phyloP scores from a whole-genome alignment of 2,888 invertebrate species.

The Cepaea hortensis region DNA sequence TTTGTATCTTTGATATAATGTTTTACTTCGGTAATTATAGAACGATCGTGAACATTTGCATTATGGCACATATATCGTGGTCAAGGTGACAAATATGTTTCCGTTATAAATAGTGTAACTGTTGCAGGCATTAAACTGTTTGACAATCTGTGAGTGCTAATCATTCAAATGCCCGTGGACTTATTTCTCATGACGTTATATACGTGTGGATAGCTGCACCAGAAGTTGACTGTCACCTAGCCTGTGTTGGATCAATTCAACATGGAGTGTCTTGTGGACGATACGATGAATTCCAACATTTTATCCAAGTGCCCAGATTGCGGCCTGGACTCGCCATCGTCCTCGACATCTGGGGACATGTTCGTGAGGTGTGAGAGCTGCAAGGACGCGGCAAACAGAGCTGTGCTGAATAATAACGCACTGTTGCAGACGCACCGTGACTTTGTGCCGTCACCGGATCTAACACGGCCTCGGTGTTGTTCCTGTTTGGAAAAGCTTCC shows the following conservation, averaged over 20 bases:
- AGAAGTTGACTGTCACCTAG: background rate
- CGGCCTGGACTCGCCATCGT: background rate
- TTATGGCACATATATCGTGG: no score
- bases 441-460: background rate
- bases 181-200: no score
- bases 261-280: conserved; percentile 35
- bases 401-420: background rate
- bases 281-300: conserved; percentile 28
- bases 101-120: background rate
- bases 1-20: no score
- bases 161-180: no score
- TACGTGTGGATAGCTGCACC: background rate
- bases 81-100: background rate
- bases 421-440: background rate
- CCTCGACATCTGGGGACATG: background rate
- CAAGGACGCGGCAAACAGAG: background rate
- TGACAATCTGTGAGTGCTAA: background rate
- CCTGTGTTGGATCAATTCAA: background rate
- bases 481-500: background rate
- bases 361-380: background rate
- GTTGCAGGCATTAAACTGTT: background rate
- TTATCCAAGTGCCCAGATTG: conserved; percentile 13
- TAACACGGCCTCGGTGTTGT: background rate
- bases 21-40: no score
- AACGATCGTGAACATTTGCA: no score